Percentiles rank a stretch among this genome's conserved stretches.
phyloP scores from a whole-genome alignment of 64 coral and sea anemone genomes.

The Stylophora pistillata region DNA sequence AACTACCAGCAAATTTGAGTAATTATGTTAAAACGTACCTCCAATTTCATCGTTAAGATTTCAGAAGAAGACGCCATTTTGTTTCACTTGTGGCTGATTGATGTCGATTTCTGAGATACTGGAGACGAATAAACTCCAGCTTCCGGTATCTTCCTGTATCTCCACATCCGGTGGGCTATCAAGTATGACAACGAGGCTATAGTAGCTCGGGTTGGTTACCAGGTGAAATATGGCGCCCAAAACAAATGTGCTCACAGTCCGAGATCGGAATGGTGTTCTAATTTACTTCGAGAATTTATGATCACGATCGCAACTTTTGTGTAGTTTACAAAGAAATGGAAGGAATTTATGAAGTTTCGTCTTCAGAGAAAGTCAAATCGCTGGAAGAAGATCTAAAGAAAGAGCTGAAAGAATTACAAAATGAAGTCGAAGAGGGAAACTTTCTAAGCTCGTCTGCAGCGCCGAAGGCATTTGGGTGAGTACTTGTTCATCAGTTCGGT shows the following conservation, averaged over 20 bases:
- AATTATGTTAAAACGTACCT: neutral
- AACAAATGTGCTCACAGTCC: neutral
- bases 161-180: neutral
- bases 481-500: neutral
- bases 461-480: conserved; percentile 86
- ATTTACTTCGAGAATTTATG: conserved; percentile 7
- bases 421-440: conserved; percentile 95
- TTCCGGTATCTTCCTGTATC: neutral
- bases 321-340: conserved; percentile 58
- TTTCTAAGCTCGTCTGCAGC: conserved; percentile 56
- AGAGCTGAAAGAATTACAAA: conserved; percentile 93
- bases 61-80: neutral
- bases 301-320: neutral
- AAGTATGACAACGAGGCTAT: neutral
- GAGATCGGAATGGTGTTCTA: neutral
- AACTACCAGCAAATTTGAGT: neutral
- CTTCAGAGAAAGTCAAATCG: conserved; percentile 81
- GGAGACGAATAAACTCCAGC: neutral
- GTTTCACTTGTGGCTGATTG: neutral
- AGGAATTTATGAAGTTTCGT: conserved; percentile 93
- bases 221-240: conserved; percentile 34
- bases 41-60: neutral
- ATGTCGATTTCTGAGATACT: neutral
- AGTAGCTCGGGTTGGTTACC: neutral
- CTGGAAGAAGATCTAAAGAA: conserved; percentile 89